Conservation (phyloP, 2,888 invertebrate genomes). For the Epistrophe grossulariae region DNA sequence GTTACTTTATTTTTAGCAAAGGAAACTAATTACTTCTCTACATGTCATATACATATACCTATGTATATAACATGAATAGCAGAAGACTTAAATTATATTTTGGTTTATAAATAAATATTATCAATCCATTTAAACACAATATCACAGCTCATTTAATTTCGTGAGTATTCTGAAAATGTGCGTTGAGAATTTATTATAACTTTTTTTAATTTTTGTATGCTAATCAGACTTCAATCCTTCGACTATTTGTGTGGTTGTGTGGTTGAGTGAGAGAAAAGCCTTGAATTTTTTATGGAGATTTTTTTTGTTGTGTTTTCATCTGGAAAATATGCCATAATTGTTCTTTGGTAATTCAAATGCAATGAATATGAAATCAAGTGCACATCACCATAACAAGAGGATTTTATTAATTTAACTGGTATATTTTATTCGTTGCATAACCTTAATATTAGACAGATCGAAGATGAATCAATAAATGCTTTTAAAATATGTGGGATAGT, state of each 20-base stretch:
- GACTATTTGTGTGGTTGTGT: background rate
- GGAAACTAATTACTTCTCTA: background rate
- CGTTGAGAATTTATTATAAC: background rate
- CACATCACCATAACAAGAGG: background rate
- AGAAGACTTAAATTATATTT: background rate
- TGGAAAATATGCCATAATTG: constrained; percentile 59
- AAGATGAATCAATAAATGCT: background rate
- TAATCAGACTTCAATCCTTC: constrained; percentile 40
- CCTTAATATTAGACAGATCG: background rate
- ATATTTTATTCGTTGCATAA: background rate
- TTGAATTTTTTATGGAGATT: constrained; percentile 56
- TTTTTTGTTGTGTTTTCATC: constrained; percentile 37
- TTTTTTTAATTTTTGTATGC: constrained; percentile 31
- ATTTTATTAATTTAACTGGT: background rate
- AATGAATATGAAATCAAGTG: constrained; percentile 61
- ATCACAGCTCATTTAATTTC: constrained; percentile 40
- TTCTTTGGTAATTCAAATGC: constrained; percentile 56
- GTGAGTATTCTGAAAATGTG: constrained; percentile 33
- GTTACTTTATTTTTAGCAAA: background rate
- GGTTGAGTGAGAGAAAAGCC: background rate
- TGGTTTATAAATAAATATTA: constrained; percentile 30
- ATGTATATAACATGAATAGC: background rate
- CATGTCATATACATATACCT: background rate
- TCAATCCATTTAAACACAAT: constrained; percentile 26
- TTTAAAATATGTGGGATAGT: no score